phyloP scores from a whole-genome alignment of 2,888 invertebrate genomes.

The Fragum fragum region DNA sequence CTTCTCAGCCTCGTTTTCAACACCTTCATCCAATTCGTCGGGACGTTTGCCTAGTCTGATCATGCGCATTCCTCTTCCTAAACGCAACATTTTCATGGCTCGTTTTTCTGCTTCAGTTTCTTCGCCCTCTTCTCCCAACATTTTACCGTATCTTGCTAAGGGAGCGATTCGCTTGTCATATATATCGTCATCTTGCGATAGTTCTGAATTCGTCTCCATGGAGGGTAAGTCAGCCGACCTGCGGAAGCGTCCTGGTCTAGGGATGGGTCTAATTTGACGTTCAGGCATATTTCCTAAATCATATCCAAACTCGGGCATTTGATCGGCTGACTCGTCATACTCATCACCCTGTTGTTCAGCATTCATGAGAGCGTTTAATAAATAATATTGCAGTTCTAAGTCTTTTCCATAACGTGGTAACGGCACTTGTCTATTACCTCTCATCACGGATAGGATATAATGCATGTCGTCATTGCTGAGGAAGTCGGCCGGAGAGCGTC shows the following conservation, averaged over 20 bases:
- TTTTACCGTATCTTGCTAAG: constrained; percentile 61
- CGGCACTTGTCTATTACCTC: constrained; percentile 68
- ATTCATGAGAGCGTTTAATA: constrained; percentile 64
- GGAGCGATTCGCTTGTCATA: constrained; percentile 49
- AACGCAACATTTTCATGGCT: constrained; percentile 73
- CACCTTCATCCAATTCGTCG: constrained; percentile 54
- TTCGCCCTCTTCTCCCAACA: neutral
- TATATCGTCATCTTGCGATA: neutral
- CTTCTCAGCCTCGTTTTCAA: constrained; percentile 67
- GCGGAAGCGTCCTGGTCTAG: constrained; percentile 66
- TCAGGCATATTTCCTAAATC: constrained; percentile 57
- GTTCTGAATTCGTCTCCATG: neutral
- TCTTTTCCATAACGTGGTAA: constrained; percentile 73
- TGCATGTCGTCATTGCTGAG: constrained; percentile 57
- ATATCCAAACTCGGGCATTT: constrained; percentile 51
- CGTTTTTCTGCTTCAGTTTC: constrained; percentile 47
- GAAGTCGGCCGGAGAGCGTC: constrained; percentile 52
- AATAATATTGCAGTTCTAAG: constrained; percentile 59
- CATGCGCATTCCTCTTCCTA: constrained; percentile 78
- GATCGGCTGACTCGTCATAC: constrained; percentile 34
- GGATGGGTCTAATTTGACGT: constrained; percentile 68
- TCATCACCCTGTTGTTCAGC: constrained; percentile 51
- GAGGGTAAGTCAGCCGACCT: constrained; percentile 28
- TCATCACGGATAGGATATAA: constrained; percentile 54
- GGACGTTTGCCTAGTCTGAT: constrained; percentile 73